Conservation (phyloP, 2,797 vertebrate species). For the Aulostomus chinensis region DNA sequence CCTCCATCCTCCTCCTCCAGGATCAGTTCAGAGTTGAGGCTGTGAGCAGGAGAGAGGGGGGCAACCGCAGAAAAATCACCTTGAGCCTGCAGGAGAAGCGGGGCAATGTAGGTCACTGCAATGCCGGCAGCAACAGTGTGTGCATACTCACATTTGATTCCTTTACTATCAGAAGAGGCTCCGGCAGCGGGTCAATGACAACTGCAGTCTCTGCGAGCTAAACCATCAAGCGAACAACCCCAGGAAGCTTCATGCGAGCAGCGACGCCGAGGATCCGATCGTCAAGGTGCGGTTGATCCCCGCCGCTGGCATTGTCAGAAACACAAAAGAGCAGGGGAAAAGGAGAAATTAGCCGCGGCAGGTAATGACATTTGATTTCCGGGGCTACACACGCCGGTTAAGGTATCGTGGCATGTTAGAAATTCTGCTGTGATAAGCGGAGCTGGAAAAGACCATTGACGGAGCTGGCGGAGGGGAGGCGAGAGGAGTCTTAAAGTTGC, state of each 20-base stretch:
- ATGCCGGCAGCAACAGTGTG: constrained; percentile 46
- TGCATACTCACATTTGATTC: constrained; percentile 66
- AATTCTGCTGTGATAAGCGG: constrained; percentile 89
- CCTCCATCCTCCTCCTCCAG: too few relatives aligned
- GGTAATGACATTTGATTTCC: constrained; percentile 74
- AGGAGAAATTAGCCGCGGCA: constrained; percentile 54
- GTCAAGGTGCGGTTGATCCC: constrained; percentile 59
- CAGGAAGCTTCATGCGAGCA: constrained; percentile 59
- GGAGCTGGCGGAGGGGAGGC: constrained; percentile 77
- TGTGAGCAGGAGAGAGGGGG: too few relatives aligned
- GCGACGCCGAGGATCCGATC: constrained; percentile 52
- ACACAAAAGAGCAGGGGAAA: constrained; percentile 9
- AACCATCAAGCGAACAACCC: constrained; percentile 75
- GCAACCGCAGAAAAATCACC: constrained; percentile 67
- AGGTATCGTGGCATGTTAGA: constrained; percentile 93
- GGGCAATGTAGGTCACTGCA: constrained; percentile 17
- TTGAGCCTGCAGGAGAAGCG: constrained; percentile 62
- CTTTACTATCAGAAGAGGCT: constrained; percentile 72
- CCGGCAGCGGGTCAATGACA: constrained; percentile 83
- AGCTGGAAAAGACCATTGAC: constrained; percentile 94
- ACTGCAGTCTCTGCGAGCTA: constrained; percentile 79
- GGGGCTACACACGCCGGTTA: constrained; percentile 78
- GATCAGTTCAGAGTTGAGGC: constrained; percentile 53
- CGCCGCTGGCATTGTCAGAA: constrained; percentile 70
- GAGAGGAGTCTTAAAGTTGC: constrained; percentile 90